Evolutionary conservation across 1,140 invertebrate genomes (phyloP).

Genomic region (Scaptomyza montana): DNA sequence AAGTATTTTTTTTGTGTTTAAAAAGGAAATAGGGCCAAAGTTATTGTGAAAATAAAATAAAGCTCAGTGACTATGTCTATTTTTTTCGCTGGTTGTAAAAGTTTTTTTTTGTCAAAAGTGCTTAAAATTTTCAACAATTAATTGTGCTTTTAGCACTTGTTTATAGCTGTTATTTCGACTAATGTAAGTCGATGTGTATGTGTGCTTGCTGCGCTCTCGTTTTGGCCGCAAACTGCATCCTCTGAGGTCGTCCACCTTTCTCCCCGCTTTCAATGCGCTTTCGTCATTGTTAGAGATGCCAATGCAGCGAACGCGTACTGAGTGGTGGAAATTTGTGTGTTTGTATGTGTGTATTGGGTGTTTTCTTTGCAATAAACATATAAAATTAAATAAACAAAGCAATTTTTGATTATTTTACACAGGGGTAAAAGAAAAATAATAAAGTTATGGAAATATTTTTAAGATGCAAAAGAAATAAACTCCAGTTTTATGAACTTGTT

Average conservation of each 20-base stretch:
- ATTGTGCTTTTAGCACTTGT: conserved; percentile 16
- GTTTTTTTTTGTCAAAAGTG: conserved; percentile 30
- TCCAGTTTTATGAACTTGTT: too few species aligned
- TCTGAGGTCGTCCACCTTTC: conserved; percentile 71
- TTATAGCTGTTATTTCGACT: neutral
- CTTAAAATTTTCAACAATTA: conserved; percentile 25
- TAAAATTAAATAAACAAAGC: neutral
- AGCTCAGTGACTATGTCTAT: conserved; percentile 52
- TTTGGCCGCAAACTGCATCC: conserved; percentile 33
- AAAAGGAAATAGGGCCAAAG: conserved; percentile 11
- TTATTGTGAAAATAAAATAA: conserved; percentile 19
- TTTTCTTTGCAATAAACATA: conserved; percentile 6
- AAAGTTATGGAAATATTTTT: too few species aligned
- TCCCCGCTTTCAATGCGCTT: conserved; percentile 40
- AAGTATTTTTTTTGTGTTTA: conserved; percentile 48
- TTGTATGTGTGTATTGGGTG: neutral
- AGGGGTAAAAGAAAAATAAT: too few species aligned
- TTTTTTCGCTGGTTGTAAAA: conserved; percentile 24
- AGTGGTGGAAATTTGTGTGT: neutral
- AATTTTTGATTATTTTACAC: too few species aligned
- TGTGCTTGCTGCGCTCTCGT: conserved; percentile 10
- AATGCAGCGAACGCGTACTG: neutral
- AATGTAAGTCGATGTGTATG: conserved; percentile 3
- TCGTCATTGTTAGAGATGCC: conserved; percentile 51
- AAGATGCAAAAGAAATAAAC: too few species aligned